Conservation (phyloP, 2,888 invertebrate genomes). For the Nomada fabriciana region DNA sequence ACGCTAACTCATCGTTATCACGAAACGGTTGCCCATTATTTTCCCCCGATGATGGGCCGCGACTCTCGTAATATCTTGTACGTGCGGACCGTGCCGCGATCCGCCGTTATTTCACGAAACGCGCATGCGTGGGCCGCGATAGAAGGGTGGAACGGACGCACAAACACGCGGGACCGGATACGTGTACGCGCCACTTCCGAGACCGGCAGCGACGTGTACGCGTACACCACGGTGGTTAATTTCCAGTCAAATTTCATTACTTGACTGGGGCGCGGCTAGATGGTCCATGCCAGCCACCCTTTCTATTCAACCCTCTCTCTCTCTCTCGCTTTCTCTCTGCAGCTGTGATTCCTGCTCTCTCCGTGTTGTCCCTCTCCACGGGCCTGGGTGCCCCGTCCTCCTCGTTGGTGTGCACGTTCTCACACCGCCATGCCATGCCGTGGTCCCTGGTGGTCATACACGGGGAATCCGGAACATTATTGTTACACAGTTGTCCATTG, state of each 20-base stretch:
- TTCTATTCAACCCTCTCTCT: conserved; percentile 20
- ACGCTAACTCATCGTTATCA: conserved; percentile 83
- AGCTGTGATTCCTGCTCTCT: background rate
- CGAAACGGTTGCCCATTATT: conserved; percentile 81
- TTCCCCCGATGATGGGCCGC: conserved; percentile 76
- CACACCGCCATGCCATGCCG: conserved; percentile 36
- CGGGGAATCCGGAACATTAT: conserved; percentile 77
- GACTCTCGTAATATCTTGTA: conserved; percentile 69
- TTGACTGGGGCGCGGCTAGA: conserved; percentile 78
- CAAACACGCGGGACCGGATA: conserved; percentile 50
- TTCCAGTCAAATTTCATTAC: conserved; percentile 84
- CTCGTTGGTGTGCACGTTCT: background rate
- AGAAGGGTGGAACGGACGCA: conserved; percentile 23
- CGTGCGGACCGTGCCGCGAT: conserved; percentile 50
- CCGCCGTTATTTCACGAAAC: conserved; percentile 38
- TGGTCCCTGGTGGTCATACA: conserved; percentile 51
- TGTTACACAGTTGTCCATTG: conserved; percentile 81
- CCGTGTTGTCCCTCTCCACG: background rate
- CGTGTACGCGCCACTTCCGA: conserved; percentile 59
- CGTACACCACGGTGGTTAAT: conserved; percentile 80
- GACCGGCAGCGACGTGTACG: conserved; percentile 49
- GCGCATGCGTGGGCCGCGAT: conserved; percentile 48
- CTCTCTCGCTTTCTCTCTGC: background rate
- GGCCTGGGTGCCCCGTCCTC: background rate
- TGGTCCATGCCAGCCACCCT: conserved; percentile 68